A percentile compares a stretch with the other conserved stretches of the same genome.
Conservation (phyloP, 2,888 invertebrate genomes). For the Scrobipalpa costella region DNA sequence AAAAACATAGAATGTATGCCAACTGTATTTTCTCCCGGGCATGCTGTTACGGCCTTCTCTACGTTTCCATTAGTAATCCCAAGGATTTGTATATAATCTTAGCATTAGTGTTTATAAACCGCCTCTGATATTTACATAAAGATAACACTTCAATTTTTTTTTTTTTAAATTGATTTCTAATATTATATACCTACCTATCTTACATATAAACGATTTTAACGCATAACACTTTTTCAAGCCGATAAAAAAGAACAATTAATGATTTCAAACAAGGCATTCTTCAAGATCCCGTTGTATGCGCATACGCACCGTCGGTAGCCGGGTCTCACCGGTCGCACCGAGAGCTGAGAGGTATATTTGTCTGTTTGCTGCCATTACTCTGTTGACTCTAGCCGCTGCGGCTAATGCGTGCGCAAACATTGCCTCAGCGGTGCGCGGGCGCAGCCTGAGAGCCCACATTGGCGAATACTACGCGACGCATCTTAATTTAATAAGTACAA, state of each 20-base stretch:
- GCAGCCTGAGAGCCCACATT: neutral
- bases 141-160: too few relatives aligned
- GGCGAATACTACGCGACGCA: neutral
- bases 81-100: too few relatives aligned
- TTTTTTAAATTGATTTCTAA: too few relatives aligned
- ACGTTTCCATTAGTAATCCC: too few relatives aligned
- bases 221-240: too few relatives aligned
- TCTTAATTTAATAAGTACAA: conserved; percentile 5
- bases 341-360: neutral
- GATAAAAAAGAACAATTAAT: neutral
- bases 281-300: neutral
- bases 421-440: conserved; percentile 25
- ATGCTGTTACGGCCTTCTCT: too few relatives aligned
- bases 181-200: too few relatives aligned
- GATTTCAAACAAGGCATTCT: neutral
- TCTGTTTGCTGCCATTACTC: conserved; percentile 65
- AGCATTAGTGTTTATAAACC: too few relatives aligned
- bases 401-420: conserved; percentile 78
- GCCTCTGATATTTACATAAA: too few relatives aligned
- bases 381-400: conserved; percentile 60
- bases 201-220: too few relatives aligned
- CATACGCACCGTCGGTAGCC: neutral
- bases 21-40: too few relatives aligned
- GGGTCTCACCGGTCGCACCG: neutral
- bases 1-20: too few relatives aligned